Percentiles rank a stretch among this genome's conserved stretches.
Evolutionary conservation across 2,888 invertebrate genomes (phyloP).

Genomic region (Drosophila falleni): DNA sequence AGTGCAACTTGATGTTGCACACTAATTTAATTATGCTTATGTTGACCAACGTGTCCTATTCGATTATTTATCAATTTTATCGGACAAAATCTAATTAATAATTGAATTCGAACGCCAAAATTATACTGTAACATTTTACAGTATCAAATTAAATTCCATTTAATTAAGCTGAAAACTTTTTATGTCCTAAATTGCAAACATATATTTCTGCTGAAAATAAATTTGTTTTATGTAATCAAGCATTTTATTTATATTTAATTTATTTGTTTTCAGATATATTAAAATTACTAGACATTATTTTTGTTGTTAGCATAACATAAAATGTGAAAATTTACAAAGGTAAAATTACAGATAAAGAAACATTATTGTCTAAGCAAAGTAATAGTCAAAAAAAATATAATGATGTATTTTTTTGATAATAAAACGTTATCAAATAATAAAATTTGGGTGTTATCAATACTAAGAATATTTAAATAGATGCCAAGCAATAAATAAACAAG

Average conservation of each 20-base stretch:
- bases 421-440: not conserved
- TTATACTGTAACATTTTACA: not conserved
- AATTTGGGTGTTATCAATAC: not conserved
- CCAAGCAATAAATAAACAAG: not conserved
- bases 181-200: not conserved
- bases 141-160: not conserved
- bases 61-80: slow-evolving; percentile 16
- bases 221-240: not conserved
- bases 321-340: too few species aligned
- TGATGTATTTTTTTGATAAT: not conserved
- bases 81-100: slow-evolving; percentile 4
- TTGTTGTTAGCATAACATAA: too few species aligned
- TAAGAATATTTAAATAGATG: not conserved
- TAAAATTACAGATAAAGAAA: too few species aligned
- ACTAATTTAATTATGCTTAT: slow-evolving; percentile 31
- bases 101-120: not conserved
- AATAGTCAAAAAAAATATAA: not conserved
- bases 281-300: too few species aligned
- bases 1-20: slow-evolving; percentile 41
- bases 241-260: too few species aligned
- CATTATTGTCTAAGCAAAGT: too few species aligned
- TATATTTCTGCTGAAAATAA: not conserved
- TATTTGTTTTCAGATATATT: too few species aligned
- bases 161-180: not conserved
- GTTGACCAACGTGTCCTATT: slow-evolving; percentile 10